These are phyloP conservation scores for Fissipunctia ypsillon DNA, from an alignment of 2,888 invertebrate species.

Conservation along the genomic window DNA sequence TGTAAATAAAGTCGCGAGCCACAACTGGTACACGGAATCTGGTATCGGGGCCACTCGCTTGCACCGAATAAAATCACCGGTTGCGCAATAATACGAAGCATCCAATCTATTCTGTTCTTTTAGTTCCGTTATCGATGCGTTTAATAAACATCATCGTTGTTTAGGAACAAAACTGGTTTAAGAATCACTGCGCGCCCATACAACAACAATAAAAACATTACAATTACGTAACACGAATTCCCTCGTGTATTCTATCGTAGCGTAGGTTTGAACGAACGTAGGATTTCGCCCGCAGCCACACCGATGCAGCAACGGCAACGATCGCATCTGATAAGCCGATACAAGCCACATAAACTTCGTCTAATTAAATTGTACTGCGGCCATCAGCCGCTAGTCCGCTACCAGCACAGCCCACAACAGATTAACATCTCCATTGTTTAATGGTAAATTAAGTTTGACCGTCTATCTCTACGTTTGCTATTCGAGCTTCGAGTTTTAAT, in stretches of 20 bases:
- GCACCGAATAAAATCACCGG: slow-evolving; percentile 81
- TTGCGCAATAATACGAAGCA: slow-evolving; percentile 82
- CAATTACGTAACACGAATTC: slow-evolving; percentile 74
- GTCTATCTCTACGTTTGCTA: slow-evolving; percentile 82
- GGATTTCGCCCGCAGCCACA: slow-evolving; percentile 74
- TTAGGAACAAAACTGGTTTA: slow-evolving; percentile 74
- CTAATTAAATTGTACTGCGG: slow-evolving; percentile 88
- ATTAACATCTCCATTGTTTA: slow-evolving; percentile 89
- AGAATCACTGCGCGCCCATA: slow-evolving; percentile 61
- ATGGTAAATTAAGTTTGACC: slow-evolving; percentile 84
- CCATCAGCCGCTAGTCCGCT: slow-evolving; percentile 82
- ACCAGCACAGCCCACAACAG: slow-evolving; percentile 74
- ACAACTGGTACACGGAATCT: slow-evolving; percentile 73
- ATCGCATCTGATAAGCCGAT: slow-evolving; percentile 82
- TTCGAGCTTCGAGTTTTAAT: slow-evolving; percentile 66
- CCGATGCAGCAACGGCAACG: slow-evolving; percentile 72
- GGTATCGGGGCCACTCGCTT: slow-evolving; percentile 77
- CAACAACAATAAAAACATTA: slow-evolving; percentile 72
- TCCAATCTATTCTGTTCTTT: slow-evolving; percentile 77
- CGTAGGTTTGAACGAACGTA: slow-evolving; percentile 74
- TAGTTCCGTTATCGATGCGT: slow-evolving; percentile 81
- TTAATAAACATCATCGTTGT: slow-evolving; percentile 77
- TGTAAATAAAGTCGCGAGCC: slow-evolving; percentile 76
- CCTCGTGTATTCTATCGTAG: slow-evolving; percentile 64
- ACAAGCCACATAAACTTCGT: slow-evolving; percentile 86